Evolutionary conservation across 2,797 vertebrate genomes (phyloP).

Genomic region (Ataeniobius toweri): DNA sequence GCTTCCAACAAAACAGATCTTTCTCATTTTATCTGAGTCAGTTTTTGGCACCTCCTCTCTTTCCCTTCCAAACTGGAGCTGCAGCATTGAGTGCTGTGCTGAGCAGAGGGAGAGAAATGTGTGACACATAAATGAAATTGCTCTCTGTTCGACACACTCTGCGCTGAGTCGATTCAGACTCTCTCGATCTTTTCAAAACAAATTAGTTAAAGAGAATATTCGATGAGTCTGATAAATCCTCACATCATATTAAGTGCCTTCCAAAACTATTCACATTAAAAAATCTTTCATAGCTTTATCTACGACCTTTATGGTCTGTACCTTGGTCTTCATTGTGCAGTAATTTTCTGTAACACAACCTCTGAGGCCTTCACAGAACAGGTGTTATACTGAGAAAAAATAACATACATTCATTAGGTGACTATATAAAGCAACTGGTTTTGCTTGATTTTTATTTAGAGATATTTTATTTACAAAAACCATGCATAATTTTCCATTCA

Average conservation of each 20-base stretch:
- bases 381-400: not conserved
- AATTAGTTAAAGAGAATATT: not conserved
- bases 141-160: constrained; percentile 31
- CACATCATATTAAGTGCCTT: not conserved
- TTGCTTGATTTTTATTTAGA: not conserved
- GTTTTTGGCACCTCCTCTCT: constrained; percentile 59
- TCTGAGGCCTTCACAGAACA: not conserved
- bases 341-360: not conserved
- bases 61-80: constrained; percentile 62
- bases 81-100: constrained; percentile 34
- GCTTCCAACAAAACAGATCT: constrained; percentile 37
- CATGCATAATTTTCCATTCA: not conserved
- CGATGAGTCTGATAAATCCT: not conserved
- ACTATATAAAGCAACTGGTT: too few species aligned
- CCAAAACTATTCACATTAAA: not conserved
- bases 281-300: not conserved
- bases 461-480: not conserved
- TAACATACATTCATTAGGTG: not conserved
- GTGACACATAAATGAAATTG: constrained; percentile 44
- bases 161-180: constrained; percentile 18
- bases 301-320: not conserved
- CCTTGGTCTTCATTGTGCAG: not conserved
- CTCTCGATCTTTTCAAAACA: constrained; percentile 1
- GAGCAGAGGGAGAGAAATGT: constrained; percentile 66
- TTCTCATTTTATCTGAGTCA: constrained; percentile 71